phyloP scores from a whole-genome alignment of 2,797 vertebrate species.

The Holocentrus rufus region DNA sequence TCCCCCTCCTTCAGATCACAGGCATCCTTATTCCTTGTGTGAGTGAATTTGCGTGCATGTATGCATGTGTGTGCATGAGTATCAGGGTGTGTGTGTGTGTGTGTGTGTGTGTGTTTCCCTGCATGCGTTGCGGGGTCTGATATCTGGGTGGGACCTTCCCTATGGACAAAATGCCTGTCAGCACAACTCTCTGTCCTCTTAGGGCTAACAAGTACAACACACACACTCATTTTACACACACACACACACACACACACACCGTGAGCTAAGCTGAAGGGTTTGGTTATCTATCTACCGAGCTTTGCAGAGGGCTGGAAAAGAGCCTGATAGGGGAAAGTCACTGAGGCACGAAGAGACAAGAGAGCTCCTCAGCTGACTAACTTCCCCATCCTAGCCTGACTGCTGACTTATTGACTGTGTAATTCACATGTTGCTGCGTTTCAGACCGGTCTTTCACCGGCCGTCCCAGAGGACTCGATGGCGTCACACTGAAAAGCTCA shows the following conservation, averaged over 20 bases:
- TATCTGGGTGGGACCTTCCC: conserved; percentile 71
- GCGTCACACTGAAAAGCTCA: conserved; percentile 57
- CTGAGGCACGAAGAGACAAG: conserved; percentile 81
- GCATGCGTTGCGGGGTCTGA: conserved; percentile 39
- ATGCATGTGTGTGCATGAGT: conserved; percentile 13
- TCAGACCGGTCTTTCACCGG: conserved; percentile 48
- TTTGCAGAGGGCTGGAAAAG: conserved; percentile 56
- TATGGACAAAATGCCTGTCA: conserved; percentile 43
- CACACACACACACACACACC: conserved; percentile 36
- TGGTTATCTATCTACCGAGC: conserved; percentile 54
- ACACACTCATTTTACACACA: conserved; percentile 31
- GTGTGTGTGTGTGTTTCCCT: conserved; percentile 40
- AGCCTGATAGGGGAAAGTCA: conserved; percentile 53
- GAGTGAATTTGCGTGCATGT: conserved; percentile 8
- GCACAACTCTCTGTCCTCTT: conserved; percentile 64
- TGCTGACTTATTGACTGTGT: conserved; percentile 52
- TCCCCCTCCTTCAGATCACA: conserved; percentile 1
- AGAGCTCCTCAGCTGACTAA: conserved; percentile 68
- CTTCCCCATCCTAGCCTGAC: conserved; percentile 45
- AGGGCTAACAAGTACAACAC: conserved; percentile 42
- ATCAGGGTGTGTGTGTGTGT: no score
- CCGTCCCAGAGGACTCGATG: conserved; percentile 45
- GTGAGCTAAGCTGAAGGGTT: conserved; percentile 8
- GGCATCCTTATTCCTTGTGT: conserved; percentile 37
- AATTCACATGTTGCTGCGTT: conserved; percentile 58